Evolutionary conservation across 1,140 invertebrate species (phyloP), one percentile per base, ranked within the genome.

Genomic region (Acromyrmex charruanus): DNA sequence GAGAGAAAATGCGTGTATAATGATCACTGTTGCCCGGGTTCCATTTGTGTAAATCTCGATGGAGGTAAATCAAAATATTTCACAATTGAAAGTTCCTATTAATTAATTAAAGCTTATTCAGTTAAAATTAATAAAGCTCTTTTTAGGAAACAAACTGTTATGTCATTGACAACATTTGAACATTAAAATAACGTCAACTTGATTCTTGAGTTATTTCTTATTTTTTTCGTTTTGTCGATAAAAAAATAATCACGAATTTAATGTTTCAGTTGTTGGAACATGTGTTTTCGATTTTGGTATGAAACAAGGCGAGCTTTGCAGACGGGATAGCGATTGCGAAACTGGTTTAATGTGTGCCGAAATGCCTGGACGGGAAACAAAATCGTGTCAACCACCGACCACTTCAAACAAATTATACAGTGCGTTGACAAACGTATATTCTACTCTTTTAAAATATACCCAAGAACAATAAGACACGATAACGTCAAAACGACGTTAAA

Each of bases 341-440:
- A 96, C 97, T 28, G 97, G 97, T 58, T 95, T 98, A 49, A 95
- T 97, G 21, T 98, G 97, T 92, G 95, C 96, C 51, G 96, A 97
- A 61, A 95, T 96, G 6, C 95, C 95, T 39, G 93, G 94, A 92
- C 97, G 96, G 31, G 97, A 97, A 61, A 96, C 96, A 82, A 96
- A 97, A 91, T 97, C 97, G 12, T 99, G 98, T 95, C 97, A 98
- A 91, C 97, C 97, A 10, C 97, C 97, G 1, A 95, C 97, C 2
- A 96, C 97, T 69, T 96, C 96, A 28, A 97, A 97, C 88, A 98
- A 98, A 93, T 97, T 98, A 89, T 98, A 98, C 95, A 96, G 96
- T 97, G 5, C 69, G 80, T 82, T 71, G 21, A 82, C 31, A 91
- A 96, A 96, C 95, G 1, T 28, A 85, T 51, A 35, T 63, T 44